Evolutionary conservation across 2,797 vertebrate genomes (phyloP), one percentile per base, ranked within the genome.

Genomic region (Fundulus diaphanus): DNA sequence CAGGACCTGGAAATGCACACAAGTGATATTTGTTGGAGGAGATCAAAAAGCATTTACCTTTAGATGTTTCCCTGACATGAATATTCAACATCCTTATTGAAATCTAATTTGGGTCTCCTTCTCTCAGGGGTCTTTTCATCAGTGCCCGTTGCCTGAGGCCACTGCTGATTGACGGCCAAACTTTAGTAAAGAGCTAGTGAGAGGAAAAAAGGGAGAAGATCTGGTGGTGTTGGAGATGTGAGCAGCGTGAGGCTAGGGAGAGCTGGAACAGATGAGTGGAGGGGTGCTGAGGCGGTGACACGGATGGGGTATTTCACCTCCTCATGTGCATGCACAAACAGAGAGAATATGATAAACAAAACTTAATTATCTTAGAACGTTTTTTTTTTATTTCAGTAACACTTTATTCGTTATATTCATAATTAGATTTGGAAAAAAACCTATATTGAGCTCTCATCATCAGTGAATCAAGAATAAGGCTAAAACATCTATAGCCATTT

Each of bases 61-160:
- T 96, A 98, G 97, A 98, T 97, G 97, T 97, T 96, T 97, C 95
- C 93, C 94, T 93, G 94, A 95, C 97, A 97, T 98, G 97, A 98
- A 97, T 98, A 97, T 98, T 98, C 94, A 96, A 93, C 94, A 96
- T 96, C 96, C 97, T 98, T 97, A 97, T 98, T 99, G 97, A 98
- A 97, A 97, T 96, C 96, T 98, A 97, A 98, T 98, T 97, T 97
- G 96, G 97, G 97, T 97, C 96, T 96, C 95, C 96, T 93, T 5
- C 96, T 97, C 97, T 98, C 98, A 92, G 93, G 97, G 97, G 97
- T 95, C 96, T 97, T 98, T 97, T 98, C 97, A 98, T 99, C 97
- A 97, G 95, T 96, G 95, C 94, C 96, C 96, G 97, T 95, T 92
- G 97, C 98, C 97, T 3, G 89, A 95, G 97, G 98, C 96, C 93